A percentile compares a stretch with the other conserved stretches of the same genome.
phyloP scores from a whole-genome alignment of 2,888 invertebrate genomes.

The Epinotia demarniana region DNA sequence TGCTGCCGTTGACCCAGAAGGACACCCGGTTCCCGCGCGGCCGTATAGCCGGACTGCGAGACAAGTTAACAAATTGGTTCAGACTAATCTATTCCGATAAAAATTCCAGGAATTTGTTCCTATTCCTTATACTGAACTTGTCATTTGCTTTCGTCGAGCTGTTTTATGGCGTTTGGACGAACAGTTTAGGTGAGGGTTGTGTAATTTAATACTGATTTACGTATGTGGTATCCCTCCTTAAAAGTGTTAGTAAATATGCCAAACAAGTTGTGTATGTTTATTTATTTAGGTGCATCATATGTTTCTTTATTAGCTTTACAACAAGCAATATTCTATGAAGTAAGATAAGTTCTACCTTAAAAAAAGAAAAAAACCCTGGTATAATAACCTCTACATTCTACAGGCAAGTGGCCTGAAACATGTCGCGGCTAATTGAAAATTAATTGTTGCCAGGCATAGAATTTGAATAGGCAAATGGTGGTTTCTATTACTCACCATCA shows the following conservation, averaged over 20 bases:
- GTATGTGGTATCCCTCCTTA: background rate
- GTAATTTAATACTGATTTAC: slow-evolving; percentile 22
- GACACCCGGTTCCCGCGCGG: slow-evolving; percentile 85
- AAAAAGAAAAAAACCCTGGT: no score
- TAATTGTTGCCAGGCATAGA: no score
- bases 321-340: background rate
- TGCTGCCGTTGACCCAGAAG: slow-evolving; percentile 91
- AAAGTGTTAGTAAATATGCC: slow-evolving; percentile 36
- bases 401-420: no score
- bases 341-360: no score
- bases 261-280: slow-evolving; percentile 5
- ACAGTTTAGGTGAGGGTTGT: slow-evolving; percentile 88
- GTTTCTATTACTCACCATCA: no score
- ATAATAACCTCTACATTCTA: no score
- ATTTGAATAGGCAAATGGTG: no score
- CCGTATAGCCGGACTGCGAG: slow-evolving; percentile 87
- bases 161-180: slow-evolving; percentile 95
- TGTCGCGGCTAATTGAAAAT: no score
- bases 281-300: slow-evolving; percentile 11
- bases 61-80: slow-evolving; percentile 90
- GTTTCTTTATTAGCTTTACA: background rate
- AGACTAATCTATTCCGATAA: slow-evolving; percentile 96
- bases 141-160: slow-evolving; percentile 99
- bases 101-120: slow-evolving; percentile 96
- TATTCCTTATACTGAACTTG: slow-evolving; percentile 96